Percentiles rank a stretch among this genome's conserved stretches.
These are phyloP conservation scores for Entomobrya multifasciata DNA, from an alignment of 2,888 invertebrate species.

Conservation along the genomic window DNA sequence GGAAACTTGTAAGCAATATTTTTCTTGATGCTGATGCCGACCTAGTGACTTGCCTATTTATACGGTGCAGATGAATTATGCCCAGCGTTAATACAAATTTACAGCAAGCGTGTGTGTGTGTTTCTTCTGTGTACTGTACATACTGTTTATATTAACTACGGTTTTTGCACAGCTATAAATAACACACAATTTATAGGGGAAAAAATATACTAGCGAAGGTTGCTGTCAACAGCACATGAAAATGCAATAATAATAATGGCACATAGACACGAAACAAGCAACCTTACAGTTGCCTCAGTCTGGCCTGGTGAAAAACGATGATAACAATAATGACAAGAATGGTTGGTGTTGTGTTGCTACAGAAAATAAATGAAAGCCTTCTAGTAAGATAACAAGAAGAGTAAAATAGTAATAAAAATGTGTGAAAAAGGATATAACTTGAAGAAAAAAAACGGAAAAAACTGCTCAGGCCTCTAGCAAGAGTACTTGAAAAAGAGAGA, in stretches of 20 bases:
- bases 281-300: no score
- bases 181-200: slow-evolving; percentile 14
- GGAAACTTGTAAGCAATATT: slow-evolving; percentile 53
- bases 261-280: slow-evolving; percentile 42
- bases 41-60: slow-evolving; percentile 6
- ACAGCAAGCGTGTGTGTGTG: slow-evolving; percentile 16
- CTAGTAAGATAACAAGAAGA: not conserved
- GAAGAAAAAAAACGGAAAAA: no score
- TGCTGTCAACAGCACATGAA: slow-evolving; percentile 66
- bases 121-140: no score
- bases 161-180: slow-evolving; percentile 29
- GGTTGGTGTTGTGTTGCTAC: not conserved
- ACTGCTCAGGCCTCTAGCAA: no score
- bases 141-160: no score
- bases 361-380: not conserved
- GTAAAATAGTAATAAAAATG: not conserved
- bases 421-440: not conserved
- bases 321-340: not conserved
- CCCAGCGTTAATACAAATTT: no score
- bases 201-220: slow-evolving; percentile 31
- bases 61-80: no score
- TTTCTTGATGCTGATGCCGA: not conserved
- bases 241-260: slow-evolving; percentile 70
- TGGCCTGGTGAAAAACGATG: not conserved
- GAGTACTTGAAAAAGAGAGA: not conserved